Evolutionary conservation across 2,113 vertebrate genomes (phyloP).

Genomic region (Agelaius phoeniceus): DNA sequence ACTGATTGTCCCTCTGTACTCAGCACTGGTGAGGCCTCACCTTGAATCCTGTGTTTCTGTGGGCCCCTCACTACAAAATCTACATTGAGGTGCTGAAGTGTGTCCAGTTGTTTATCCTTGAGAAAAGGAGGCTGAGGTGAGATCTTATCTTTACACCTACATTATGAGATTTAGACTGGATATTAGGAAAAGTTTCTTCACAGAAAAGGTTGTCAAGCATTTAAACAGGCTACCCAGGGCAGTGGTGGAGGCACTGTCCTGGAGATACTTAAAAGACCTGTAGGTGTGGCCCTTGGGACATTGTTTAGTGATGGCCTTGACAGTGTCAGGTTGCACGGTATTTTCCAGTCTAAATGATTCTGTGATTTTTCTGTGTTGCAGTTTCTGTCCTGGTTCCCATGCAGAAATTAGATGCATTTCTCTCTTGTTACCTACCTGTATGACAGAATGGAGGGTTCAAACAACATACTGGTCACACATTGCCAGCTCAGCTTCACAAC

Average conservation of each 20-base stretch:
- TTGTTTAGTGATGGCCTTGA: not conserved
- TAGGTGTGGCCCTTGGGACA: not conserved
- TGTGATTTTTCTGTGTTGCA: fast-evolving
- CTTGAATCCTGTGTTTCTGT: not conserved
- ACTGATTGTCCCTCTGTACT: not conserved
- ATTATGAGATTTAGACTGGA: not conserved
- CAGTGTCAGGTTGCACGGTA: not conserved
- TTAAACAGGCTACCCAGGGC: not conserved
- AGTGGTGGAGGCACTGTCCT: not conserved
- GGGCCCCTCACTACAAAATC: not conserved
- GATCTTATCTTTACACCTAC: not conserved
- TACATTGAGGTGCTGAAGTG: not conserved
- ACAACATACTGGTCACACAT: fast-evolving
- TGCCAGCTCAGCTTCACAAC: not conserved
- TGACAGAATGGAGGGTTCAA: not conserved
- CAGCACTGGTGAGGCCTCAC: not conserved
- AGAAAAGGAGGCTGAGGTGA: not conserved
- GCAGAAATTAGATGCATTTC: not conserved
- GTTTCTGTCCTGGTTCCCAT: fast-evolving
- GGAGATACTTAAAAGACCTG: not conserved
- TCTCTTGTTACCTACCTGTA: not conserved
- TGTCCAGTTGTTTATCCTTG: not conserved
- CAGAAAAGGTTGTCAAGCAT: not conserved
- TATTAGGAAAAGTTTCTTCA: not conserved
- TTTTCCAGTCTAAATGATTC: not conserved